Evolutionary conservation across 37 sponge, comb jelly and placozoan genomes (phyloP), one percentile per base, ranked within the genome.

Genomic region (Corticium candelabrum): DNA sequence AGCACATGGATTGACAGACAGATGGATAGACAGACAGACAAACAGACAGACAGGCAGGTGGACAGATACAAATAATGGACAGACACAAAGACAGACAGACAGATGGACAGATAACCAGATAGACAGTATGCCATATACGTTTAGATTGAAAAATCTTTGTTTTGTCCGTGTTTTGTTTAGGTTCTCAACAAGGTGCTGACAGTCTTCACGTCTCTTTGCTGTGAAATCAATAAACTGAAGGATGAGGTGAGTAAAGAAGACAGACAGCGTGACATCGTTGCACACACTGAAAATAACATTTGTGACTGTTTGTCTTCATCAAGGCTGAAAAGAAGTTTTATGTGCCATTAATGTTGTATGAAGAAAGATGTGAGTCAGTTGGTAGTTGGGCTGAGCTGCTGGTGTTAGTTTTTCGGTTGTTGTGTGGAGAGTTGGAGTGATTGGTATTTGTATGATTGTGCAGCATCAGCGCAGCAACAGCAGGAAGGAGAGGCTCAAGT

Each of bases 151-250:
- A n/a, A n/a, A n/a, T n/a, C n/a, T n/a, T n/a, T n/a, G n/a, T n/a
- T n/a, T n/a, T n/a, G n/a, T n/a, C n/a, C n/a, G n/a, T n/a, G n/a
- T n/a, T n/a, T n/a, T n/a, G n/a, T n/a, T n/a, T n/a, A 43, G 86
- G 86, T 93, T n/a, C 82, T 97, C 38, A 94, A 91, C 79, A 97
- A 97, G 76, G 95, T 94, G 40, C 81, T 97, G 39, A 85, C 84
- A 32, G 95, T 94, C 30, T 87, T 97, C 71, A 75, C 99, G 62
- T 90, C 95, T 39, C 83, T 97, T 39, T 97, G 99, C 80, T 74
- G 77, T n/a, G 99, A 97, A 76, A 86, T 94, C 33, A 79, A 85
- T 31, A 85, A 87, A 7, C 87, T 90, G 38, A 83, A 78, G 21
- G 40, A 70, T 0, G 90, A 97, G 91, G 87, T 96, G 30, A n/a